Evolutionary conservation across 2,113 vertebrate species (phyloP).

Genomic region (Macroglossus sobrinus): DNA sequence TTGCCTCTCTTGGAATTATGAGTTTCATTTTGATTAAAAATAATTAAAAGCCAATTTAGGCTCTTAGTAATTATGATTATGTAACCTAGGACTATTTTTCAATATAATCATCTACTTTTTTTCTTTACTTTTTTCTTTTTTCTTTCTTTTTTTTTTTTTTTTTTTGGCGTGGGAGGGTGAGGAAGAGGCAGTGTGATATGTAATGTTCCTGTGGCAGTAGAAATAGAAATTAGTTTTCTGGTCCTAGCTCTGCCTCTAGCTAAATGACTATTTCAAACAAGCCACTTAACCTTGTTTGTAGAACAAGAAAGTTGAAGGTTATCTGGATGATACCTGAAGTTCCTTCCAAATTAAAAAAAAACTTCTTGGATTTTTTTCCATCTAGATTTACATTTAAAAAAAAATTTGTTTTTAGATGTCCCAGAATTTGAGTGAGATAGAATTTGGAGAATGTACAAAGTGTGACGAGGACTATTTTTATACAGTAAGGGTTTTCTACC

Average conservation of each 20-base stretch:
- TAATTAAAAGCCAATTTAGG: not conserved
- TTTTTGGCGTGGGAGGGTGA: not conserved
- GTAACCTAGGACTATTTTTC: not conserved
- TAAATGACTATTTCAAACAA: not conserved
- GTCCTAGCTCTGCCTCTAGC: not conserved
- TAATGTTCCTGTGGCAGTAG: not conserved
- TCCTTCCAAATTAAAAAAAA: not conserved
- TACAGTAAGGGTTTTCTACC: not conserved
- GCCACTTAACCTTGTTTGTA: not conserved
- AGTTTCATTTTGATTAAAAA: conserved; percentile 33
- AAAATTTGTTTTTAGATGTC: not conserved
- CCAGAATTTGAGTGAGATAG: conserved; percentile 31
- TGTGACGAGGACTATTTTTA: conserved; percentile 12
- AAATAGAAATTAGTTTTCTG: not conserved
- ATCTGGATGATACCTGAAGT: not conserved
- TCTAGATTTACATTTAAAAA: not conserved
- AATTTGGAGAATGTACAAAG: conserved; percentile 27
- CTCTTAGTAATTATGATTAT: conserved; percentile 2
- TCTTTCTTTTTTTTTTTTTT: not conserved
- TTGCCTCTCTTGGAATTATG: not conserved
- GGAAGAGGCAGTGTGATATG: not conserved
- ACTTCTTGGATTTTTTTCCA: not conserved
- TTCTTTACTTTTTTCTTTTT: not conserved
- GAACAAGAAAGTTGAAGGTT: not conserved
- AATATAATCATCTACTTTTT: not conserved